Percentiles rank a stretch among this genome's conserved stretches.
phyloP scores from a whole-genome alignment of 2,888 invertebrate genomes.

The Malacosoma neustria region DNA sequence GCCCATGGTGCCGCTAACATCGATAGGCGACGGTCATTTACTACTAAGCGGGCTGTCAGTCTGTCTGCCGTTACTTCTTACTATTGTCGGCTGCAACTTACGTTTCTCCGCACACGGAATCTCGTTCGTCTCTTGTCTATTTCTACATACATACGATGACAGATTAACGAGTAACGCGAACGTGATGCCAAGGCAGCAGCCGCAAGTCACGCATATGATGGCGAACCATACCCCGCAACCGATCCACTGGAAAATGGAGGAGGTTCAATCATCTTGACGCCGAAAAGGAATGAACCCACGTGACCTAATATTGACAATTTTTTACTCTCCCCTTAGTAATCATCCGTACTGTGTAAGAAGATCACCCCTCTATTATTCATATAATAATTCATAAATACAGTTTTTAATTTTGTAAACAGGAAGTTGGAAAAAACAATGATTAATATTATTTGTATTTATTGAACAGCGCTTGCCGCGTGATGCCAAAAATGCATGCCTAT shows the following conservation, averaged over 20 bases:
- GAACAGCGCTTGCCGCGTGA: too few relatives aligned
- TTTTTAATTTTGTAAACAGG: too few relatives aligned
- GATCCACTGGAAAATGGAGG: conserved; percentile 27
- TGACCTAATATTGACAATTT: too few relatives aligned
- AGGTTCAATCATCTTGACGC: too few relatives aligned
- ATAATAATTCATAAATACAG: too few relatives aligned
- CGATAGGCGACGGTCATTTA: not conserved
- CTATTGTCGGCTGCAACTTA: not conserved
- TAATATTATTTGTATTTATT: too few relatives aligned
- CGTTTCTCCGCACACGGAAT: not conserved
- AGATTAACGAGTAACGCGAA: conserved; percentile 14
- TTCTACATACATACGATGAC: conserved; percentile 5
- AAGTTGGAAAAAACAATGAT: not conserved
- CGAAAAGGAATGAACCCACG: too few relatives aligned
- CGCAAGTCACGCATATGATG: conserved; percentile 12
- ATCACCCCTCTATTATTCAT: too few relatives aligned
- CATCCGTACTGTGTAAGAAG: too few relatives aligned
- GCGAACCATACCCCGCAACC: conserved; percentile 27
- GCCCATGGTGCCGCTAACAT: not conserved
- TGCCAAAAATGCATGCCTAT: too few relatives aligned
- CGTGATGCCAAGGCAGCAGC: conserved; percentile 15
- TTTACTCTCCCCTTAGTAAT: too few relatives aligned
- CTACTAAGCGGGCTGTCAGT: too few relatives aligned
- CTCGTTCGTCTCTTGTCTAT: not conserved
- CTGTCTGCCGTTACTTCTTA: not conserved